Evolutionary conservation across 2,113 vertebrate species (phyloP), one percentile per base, ranked within the genome.

Genomic region (Lagenorhynchus albirostris): DNA sequence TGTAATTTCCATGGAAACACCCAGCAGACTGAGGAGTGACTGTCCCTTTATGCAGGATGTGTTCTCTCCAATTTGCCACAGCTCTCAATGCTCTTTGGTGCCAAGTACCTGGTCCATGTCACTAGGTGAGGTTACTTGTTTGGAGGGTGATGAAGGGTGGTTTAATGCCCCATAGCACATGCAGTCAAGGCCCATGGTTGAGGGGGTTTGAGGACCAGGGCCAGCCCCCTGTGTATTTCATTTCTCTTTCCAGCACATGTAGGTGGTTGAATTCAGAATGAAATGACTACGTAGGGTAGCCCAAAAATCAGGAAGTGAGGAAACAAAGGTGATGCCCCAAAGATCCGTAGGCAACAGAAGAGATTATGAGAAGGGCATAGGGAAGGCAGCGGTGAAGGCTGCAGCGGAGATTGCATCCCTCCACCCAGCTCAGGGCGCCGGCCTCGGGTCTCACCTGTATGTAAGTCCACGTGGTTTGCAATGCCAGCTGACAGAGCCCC

Each of bases 371-470:
- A 29, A 6, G 41, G 20, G 21, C 12, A 53, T 53, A 71, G 8
- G 23, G 31, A 33, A 26, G 73, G 38, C 20, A 41, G 47, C 1
- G 0, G 26, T 21, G 29, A 86, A 23, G 6, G 31, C 9, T 25
- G 26, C 2, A 15, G n/a, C 12, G 26, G 76, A 26, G 17, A 17
- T 7, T 23, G 12, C 1, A 4, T 2, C 8, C 6, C 70, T 26
- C 36, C 25, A 4, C 29, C 6, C n/a, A 21, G 31, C 18, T 68
- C 38, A 33, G 25, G 21, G 4, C 3, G 1, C 33, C 0, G 3
- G 15, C 55, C 29, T 31, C 2, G 10, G 10, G 25, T 84, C 90
- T 67, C 9, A 12, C 47, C 23, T 58, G 12, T 4, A 7, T 0
- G 29, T 83, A 29, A 55, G 47, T 4, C 85, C 31, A 2, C 7